A percentile compares a stretch with the other conserved stretches of the same genome.
Conservation (phyloP, 1,140 invertebrate genomes). For the Formica exsecta region DNA sequence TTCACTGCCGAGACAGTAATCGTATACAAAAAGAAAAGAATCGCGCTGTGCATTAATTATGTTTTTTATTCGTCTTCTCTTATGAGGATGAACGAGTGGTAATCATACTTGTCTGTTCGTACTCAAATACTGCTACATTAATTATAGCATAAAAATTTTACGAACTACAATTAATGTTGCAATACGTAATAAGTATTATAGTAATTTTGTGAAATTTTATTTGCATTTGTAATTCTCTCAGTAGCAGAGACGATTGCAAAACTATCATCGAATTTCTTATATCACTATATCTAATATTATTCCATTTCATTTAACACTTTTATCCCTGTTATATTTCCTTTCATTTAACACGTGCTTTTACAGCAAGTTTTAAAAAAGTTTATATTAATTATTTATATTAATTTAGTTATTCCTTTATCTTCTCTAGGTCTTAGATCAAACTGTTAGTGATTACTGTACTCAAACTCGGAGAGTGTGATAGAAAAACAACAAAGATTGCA, state of each 20-base stretch:
- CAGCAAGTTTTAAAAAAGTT: neutral
- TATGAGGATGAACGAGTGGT: neutral
- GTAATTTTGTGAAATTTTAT: neutral
- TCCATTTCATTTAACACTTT: neutral
- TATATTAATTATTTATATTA: neutral
- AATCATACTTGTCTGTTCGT: neutral
- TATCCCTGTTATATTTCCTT: too few species aligned
- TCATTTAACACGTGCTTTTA: neutral
- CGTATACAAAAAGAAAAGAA: neutral
- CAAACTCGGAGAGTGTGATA: neutral
- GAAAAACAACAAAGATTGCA: conserved; percentile 38
- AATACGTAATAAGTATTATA: neutral
- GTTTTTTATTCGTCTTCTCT: neutral
- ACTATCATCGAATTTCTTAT: conserved; percentile 7
- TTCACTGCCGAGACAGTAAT: conserved; percentile 39
- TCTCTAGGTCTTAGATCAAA: neutral
- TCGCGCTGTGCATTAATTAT: conserved; percentile 4
- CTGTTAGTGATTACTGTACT: neutral
- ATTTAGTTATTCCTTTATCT: conserved; percentile 14
- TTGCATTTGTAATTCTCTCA: neutral
- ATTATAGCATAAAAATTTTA: neutral
- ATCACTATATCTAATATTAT: conserved; percentile 1
- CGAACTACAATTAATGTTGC: neutral
- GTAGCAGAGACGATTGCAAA: neutral
- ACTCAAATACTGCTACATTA: neutral